Evolutionary conservation across 2,888 invertebrate species (phyloP).

Genomic region (Eupithecia tripunctaria): DNA sequence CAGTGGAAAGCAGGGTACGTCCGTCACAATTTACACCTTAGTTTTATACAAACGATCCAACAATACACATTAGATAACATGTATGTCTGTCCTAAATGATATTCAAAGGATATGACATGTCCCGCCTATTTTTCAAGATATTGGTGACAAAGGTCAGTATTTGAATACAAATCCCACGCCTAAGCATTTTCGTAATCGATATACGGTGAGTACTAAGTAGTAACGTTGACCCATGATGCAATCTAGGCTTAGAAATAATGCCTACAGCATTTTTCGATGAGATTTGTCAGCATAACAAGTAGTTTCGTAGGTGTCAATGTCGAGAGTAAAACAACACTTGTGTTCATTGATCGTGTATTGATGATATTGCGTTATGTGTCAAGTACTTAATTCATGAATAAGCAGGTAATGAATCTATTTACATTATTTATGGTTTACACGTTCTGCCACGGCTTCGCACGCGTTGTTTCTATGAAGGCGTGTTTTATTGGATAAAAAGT

Average conservation of each 20-base stretch:
- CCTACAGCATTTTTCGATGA: conserved; percentile 25
- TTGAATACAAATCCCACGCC: conserved; percentile 48
- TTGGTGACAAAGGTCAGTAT: conserved; percentile 51
- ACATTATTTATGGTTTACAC: neutral
- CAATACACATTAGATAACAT: conserved; percentile 39
- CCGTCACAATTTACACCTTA: conserved; percentile 46
- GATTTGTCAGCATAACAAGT: conserved; percentile 15
- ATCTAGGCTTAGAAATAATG: conserved; percentile 24
- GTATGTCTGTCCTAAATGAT: conserved; percentile 30
- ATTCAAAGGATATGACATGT: conserved; percentile 43
- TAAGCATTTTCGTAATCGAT: conserved; percentile 37
- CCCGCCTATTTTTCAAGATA: conserved; percentile 43
- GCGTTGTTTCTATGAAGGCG: no score
- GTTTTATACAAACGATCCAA: conserved; percentile 33
- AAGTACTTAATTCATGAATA: neutral
- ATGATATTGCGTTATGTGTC: neutral
- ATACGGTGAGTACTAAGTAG: neutral
- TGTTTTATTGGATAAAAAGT: no score
- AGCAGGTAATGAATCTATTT: neutral
- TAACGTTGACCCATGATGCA: conserved; percentile 38
- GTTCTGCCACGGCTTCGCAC: no score
- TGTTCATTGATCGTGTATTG: conserved; percentile 24
- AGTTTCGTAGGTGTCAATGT: conserved; percentile 22
- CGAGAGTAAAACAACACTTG: conserved; percentile 19
- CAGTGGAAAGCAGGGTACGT: conserved; percentile 51